Evolutionary conservation across 30 jellyfish, hydroid and myxozoan species (phyloP).

Genomic region (Phacellophora camtschatica): DNA sequence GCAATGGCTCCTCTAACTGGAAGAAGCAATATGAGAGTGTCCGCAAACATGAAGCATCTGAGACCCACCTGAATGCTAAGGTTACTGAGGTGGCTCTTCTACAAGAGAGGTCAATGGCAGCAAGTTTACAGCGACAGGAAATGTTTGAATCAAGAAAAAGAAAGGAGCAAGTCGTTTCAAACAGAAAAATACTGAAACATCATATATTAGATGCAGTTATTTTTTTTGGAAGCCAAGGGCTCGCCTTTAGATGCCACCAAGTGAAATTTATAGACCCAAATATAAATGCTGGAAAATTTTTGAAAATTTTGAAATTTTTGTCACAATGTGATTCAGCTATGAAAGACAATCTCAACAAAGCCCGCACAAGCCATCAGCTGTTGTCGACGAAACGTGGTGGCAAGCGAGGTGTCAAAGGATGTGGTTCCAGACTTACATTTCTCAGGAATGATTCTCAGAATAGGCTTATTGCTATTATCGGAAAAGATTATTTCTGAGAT

Average conservation of each 20-base stretch:
- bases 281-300: too few species aligned
- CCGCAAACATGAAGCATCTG: constrained; percentile 1
- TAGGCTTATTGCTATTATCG: background rate
- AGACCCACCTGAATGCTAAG: constrained; percentile 9
- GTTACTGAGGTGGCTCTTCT: constrained; percentile 14
- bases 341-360: constrained; percentile 4
- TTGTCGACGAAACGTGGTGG: background rate
- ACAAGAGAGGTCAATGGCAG: background rate
- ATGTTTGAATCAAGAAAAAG: background rate
- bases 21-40: constrained; percentile 9
- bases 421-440: constrained; percentile 9
- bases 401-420: background rate
- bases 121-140: background rate
- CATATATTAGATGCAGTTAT: background rate
- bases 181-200: background rate
- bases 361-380: background rate
- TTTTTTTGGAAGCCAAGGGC: constrained; percentile 19
- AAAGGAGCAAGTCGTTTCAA: constrained; percentile 4
- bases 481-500: background rate
- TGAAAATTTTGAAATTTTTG: too few species aligned
- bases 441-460: background rate
- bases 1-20: constrained; percentile 7
- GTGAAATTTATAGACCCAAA: too few species aligned
- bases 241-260: constrained; percentile 8
- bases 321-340: too few species aligned